These are phyloP conservation scores for Mesitornis unicolor DNA, from an alignment of 2,113 vertebrate genomes.

Conservation along the genomic window DNA sequence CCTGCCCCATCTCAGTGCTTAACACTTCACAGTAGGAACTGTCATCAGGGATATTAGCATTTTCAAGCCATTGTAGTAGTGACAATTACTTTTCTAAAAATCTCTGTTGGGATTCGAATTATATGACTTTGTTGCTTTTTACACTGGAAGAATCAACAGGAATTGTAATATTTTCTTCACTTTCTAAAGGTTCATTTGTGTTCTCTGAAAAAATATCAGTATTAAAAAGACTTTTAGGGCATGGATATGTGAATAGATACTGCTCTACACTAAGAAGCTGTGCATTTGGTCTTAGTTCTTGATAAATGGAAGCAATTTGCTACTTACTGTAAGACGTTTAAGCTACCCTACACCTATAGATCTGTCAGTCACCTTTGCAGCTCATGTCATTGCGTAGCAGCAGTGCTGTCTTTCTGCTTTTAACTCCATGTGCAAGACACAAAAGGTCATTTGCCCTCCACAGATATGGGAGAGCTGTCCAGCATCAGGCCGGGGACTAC, in stretches of 20 bases:
- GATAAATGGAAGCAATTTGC: not conserved
- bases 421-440: not conserved
- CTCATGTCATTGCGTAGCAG: not conserved
- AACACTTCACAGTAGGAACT: not conserved
- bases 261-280: not conserved
- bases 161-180: not conserved
- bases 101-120: not conserved
- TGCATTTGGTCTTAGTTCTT: not conserved
- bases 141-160: not conserved
- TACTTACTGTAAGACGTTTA: not conserved
- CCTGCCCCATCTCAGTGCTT: not conserved
- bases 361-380: not conserved
- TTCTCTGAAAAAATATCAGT: not conserved
- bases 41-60: not conserved
- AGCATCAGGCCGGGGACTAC: accelerated
- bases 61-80: not conserved
- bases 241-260: not conserved
- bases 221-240: not conserved
- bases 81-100: not conserved
- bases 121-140: not conserved
- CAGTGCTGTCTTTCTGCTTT: not conserved
- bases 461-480: not conserved
- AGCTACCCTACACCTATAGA: not conserved
- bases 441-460: not conserved
- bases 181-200: not conserved